A percentile compares a stretch with the other conserved stretches of the same genome.
These are phyloP conservation scores for Zaprionus vittiger DNA, from an alignment of 1,140 invertebrate genomes.

Conservation along the genomic window DNA sequence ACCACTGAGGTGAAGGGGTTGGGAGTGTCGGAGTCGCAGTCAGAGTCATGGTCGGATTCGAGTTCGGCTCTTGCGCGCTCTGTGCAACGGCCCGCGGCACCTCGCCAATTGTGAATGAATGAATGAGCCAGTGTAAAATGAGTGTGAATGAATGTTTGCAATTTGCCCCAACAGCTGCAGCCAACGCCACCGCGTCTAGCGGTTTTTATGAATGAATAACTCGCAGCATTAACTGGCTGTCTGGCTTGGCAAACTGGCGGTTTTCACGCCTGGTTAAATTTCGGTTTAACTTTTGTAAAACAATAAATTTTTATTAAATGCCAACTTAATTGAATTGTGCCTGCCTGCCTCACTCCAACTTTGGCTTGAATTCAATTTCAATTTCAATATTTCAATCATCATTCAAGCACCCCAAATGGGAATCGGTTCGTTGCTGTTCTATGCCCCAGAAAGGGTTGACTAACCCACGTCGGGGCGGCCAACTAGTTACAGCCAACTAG, in stretches of 20 bases:
- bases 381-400: slow-evolving; percentile 19
- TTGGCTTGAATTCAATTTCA: slow-evolving; percentile 19
- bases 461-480: slow-evolving; percentile 44
- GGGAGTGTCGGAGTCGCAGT: slow-evolving; percentile 13
- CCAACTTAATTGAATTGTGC: slow-evolving; percentile 43
- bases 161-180: slow-evolving; percentile 67
- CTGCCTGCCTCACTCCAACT: neutral
- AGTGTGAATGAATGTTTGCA: slow-evolving; percentile 71
- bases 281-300: slow-evolving; percentile 55
- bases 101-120: slow-evolving; percentile 67
- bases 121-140: slow-evolving; percentile 52
- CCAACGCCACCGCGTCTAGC: slow-evolving; percentile 26
- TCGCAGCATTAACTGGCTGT: slow-evolving; percentile 50
- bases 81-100: slow-evolving; percentile 56
- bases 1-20: too few species aligned
- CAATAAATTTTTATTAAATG: slow-evolving; percentile 72
- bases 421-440: slow-evolving; percentile 39
- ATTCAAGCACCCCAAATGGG: slow-evolving; percentile 24
- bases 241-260: slow-evolving; percentile 19
- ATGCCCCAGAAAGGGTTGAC: slow-evolving; percentile 36
- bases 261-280: slow-evolving; percentile 60
- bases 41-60: neutral
- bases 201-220: slow-evolving; percentile 74
- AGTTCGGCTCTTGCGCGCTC: slow-evolving; percentile 43
- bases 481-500: slow-evolving; percentile 52